Conservation (phyloP, 2,797 vertebrate species). For the Oreonectes daqikongensis region DNA sequence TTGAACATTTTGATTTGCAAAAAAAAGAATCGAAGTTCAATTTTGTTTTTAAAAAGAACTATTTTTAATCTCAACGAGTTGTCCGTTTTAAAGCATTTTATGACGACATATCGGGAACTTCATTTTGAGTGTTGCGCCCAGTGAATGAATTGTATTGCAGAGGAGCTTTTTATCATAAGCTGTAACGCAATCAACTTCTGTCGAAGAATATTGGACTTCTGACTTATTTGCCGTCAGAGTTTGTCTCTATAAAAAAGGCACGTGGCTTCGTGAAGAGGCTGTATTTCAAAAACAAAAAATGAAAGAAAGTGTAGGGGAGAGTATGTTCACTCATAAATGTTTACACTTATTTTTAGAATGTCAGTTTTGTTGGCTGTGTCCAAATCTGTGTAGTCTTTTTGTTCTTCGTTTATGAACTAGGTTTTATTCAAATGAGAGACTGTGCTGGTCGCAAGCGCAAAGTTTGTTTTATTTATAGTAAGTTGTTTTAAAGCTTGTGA, state of each 20-base stretch:
- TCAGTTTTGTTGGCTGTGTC: conserved; percentile 77
- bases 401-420: conserved; percentile 64
- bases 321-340: conserved; percentile 78
- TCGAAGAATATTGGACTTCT: conserved; percentile 82
- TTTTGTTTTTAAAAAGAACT: conserved; percentile 62
- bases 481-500: conserved; percentile 79
- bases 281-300: conserved; percentile 74
- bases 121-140: conserved; percentile 68
- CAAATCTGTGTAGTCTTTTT: conserved; percentile 75
- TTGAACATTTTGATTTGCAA: conserved; percentile 78
- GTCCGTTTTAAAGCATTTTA: conserved; percentile 70
- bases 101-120: conserved; percentile 69
- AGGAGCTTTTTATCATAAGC: conserved; percentile 72
- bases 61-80: conserved; percentile 70
- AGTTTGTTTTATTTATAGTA: conserved; percentile 92
- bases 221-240: conserved; percentile 78
- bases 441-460: conserved; percentile 89
- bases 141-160: conserved; percentile 70
- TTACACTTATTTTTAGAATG: conserved; percentile 85
- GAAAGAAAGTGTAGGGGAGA: conserved; percentile 68
- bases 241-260: conserved; percentile 77
- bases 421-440: conserved; percentile 77
- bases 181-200: conserved; percentile 78
- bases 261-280: conserved; percentile 77
- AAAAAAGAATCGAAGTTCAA: conserved; percentile 62